Evolutionary conservation across 2,888 invertebrate genomes (phyloP), one percentile per base, ranked within the genome.

Genomic region (Lacanobia oleracea): DNA sequence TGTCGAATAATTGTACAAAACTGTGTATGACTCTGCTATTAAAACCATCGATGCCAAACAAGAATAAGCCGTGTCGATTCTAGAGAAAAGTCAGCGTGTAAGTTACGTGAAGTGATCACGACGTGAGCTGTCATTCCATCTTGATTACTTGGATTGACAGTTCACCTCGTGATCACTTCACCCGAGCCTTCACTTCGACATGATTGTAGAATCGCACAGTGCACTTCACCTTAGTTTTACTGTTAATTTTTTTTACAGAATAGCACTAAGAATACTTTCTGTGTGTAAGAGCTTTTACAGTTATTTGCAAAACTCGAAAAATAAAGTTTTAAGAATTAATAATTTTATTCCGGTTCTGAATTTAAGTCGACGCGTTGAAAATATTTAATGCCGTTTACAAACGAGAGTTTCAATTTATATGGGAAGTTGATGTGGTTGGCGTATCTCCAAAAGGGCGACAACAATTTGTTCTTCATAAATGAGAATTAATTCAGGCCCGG

Each of bases 341-440:
- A 56, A 79, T 12, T 70, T 59, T 9, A 23, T 69, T 56, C 16
- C 48, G 23, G 12, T 50, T 10, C 60, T 37, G 27, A 59, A 56
- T 63, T 74, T 59, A 56, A 56, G 37, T 65, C 57, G 60, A 59
- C 33, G 53, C 64, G 57, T 53, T 60, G 65, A 80, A 65, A 65
- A 57, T 37, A 68, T 59, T 53, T 65, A 73, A 72, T 60, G 53
- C 54, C n/a, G 12, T 45, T 77, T 64, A 74, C 72, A 73, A 82
- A 83, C 75, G 73, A 72, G 70, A 76, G 70, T 84, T 85, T 81
- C 75, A 86, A 85, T 86, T 88, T 86, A 73, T 79, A 78, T 64
- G 66, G 70, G 66, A 77, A 81, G 78, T 79, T 79, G 75, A 79
- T 83, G 78, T 74, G 68, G 81, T 78, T 88, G 87, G 86, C 87